These are phyloP conservation scores for Ptilorrhoa leucosticta DNA, from an alignment of 2,113 vertebrate species.

Conservation along the genomic window DNA sequence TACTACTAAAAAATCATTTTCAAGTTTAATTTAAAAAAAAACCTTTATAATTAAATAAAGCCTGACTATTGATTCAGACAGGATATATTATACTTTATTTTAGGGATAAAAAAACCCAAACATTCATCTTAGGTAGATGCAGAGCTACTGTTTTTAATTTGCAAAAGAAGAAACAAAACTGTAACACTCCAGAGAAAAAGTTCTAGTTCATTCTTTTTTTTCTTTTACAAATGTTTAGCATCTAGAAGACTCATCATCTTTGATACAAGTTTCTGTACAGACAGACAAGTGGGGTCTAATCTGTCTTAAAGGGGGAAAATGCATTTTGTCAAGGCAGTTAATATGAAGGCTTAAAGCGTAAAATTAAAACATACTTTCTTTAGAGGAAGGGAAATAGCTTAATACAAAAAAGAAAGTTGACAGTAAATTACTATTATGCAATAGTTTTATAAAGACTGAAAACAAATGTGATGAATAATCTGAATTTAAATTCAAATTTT, in stretches of 20 bases:
- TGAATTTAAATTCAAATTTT: neutral
- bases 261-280: neutral
- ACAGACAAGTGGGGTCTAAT: neutral
- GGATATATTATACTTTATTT: neutral
- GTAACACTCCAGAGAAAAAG: neutral
- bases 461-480: neutral
- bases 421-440: neutral
- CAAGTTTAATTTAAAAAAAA: neutral
- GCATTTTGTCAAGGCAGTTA: neutral
- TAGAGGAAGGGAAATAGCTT: neutral
- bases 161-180: neutral
- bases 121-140: neutral
- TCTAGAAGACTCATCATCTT: neutral
- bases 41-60: neutral
- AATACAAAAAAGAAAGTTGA: neutral
- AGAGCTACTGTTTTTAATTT: neutral
- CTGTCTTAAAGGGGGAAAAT: neutral
- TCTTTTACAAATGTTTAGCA: neutral
- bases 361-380: neutral
- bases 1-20: neutral
- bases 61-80: neutral
- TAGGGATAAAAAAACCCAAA: neutral
- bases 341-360: neutral
- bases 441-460: neutral
- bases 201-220: neutral